Evolutionary conservation across 2,888 invertebrate species (phyloP), one percentile per base, ranked within the genome.

Genomic region (Gandaritis pyraliata): DNA sequence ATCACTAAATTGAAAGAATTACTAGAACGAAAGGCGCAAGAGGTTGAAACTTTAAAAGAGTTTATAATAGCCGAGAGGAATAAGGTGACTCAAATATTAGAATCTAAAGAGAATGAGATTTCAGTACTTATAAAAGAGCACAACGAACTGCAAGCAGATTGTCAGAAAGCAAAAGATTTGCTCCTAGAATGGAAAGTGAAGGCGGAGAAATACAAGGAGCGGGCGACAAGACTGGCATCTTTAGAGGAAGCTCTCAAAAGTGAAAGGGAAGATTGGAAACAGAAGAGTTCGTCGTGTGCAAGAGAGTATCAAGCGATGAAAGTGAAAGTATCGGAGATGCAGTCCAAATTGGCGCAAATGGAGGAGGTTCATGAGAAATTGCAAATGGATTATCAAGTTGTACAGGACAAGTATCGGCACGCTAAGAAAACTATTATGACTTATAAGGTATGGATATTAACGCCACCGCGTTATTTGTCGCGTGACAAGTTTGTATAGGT

Each of bases 341-440:
- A 94, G 50, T 73, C 85, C 2, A 87, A 88, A 12, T 86, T 94
- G 41, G 71, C 84, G 1, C 90, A 90, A 47, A 80, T 93, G 56
- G 90, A 90, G 52, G 78, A 88, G 43, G 81, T 80, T 38, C 84
- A 81, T 66, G 81, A 82, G 2, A 83, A 81, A 18, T 41, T 89
- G 39, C 84, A 88, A 43, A 69, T 79, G 0, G 94, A 94, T 49
- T 81, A 93, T 55, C 85, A 91, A 18, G 76, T 81, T 8, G 65
- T 94, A 29, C 93, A 93, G 56, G 93, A 93, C 10, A 95, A 95
- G 72, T 95, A 95, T 74, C 93, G 93, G 72, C 93, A 93, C 57
- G 93, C 94, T 1, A 95, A 94, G 78, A 93, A 93, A 73, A 94
- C 93, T 33, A 93, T 94, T 33, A 85, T 85, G 23, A 94, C 95